Evolutionary conservation across 2,113 vertebrate genomes (phyloP).

Genomic region (Osmerus eperlanus): DNA sequence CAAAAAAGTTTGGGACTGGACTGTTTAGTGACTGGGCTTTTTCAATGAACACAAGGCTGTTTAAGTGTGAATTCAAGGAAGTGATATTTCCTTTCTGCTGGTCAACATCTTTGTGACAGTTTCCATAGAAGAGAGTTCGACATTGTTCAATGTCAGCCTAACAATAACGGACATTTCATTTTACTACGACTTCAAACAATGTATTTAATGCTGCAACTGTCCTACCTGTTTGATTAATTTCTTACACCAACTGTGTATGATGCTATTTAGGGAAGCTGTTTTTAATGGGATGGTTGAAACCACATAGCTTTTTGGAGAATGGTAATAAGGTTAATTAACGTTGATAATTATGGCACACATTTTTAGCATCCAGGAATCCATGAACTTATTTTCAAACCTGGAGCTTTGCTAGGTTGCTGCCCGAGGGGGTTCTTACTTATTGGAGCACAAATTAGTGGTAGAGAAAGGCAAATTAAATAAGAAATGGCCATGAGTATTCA

Average conservation of each 20-base stretch:
- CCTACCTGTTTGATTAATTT: background rate
- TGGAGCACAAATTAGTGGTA: constrained; percentile 66
- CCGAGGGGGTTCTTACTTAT: constrained; percentile 54
- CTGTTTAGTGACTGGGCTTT: no score
- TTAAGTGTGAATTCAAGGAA: no score
- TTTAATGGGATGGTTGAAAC: background rate
- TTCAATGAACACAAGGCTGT: no score
- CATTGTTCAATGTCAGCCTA: no score
- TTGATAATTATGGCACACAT: constrained; percentile 39
- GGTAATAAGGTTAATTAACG: constrained; percentile 49
- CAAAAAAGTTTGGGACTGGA: no score
- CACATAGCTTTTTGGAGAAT: constrained; percentile 14
- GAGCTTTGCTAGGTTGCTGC: constrained; percentile 43
- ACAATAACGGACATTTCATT: no score
- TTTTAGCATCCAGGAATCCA: constrained; percentile 36
- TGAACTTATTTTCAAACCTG: constrained; percentile 45
- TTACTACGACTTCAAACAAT: no score
- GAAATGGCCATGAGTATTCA: constrained; percentile 67
- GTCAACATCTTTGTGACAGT: no score
- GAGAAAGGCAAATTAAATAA: constrained; percentile 58
- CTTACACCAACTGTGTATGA: no score
- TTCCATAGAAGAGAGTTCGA: no score
- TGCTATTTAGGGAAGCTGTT: no score
- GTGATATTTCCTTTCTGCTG: no score
- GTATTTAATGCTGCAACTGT: background rate